Conservation (phyloP, 2,888 invertebrate genomes). For the Epirrhoe tristata region DNA sequence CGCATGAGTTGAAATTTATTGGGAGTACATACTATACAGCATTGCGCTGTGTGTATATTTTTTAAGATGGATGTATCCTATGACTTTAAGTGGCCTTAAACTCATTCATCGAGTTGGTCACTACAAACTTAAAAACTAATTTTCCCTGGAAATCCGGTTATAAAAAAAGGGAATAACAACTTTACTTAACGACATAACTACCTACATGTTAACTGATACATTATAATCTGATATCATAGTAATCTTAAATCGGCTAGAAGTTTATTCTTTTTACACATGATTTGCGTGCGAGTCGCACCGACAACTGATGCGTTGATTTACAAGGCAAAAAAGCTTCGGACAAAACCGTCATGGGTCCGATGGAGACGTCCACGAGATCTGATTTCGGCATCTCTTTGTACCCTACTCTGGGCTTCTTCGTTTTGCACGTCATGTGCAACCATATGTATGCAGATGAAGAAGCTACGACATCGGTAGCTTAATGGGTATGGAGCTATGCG, state of each 20-base stretch:
- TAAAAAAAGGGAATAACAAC: neutral
- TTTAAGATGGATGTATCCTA: too few species aligned
- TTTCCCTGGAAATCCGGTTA: too few species aligned
- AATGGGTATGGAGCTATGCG: neutral
- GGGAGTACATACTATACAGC: too few species aligned
- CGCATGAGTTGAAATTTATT: too few species aligned
- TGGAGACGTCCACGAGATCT: constrained; percentile 77
- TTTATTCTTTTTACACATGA: constrained; percentile 44
- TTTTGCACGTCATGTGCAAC: constrained; percentile 58
- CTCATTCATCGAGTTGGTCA: too few species aligned
- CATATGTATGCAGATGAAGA: constrained; percentile 46
- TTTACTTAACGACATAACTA: neutral
- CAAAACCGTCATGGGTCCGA: constrained; percentile 48
- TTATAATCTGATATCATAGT: constrained; percentile 13
- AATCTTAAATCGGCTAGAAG: constrained; percentile 9
- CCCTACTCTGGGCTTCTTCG: constrained; percentile 55
- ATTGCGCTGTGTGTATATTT: too few species aligned
- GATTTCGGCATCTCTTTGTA: constrained; percentile 80
- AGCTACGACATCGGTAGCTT: neutral
- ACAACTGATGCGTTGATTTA: constrained; percentile 73
- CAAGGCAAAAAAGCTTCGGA: constrained; percentile 62
- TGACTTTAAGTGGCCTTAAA: too few species aligned
- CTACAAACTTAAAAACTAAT: too few species aligned
- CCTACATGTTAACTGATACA: constrained; percentile 8
- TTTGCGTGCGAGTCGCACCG: constrained; percentile 58